These are phyloP conservation scores for Phaenicophaeus curvirostris DNA, from an alignment of 2,797 vertebrate genomes.

Conservation along the genomic window DNA sequence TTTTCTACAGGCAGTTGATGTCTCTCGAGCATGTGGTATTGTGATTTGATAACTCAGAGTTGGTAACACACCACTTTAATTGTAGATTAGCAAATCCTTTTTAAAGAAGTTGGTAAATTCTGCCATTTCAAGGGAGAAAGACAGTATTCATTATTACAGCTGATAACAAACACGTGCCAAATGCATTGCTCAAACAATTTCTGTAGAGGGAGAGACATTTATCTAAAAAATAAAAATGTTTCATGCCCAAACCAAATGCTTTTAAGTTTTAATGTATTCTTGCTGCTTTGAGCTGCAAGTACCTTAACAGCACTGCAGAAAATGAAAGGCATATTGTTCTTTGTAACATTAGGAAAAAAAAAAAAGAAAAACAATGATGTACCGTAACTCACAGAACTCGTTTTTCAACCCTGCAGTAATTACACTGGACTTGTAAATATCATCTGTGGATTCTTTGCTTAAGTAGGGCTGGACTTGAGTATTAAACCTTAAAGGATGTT, in stretches of 20 bases:
- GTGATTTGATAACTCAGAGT: neutral
- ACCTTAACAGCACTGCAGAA: slow-evolving; percentile 36
- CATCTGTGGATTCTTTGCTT: slow-evolving; percentile 61
- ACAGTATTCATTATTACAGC: slow-evolving; percentile 59
- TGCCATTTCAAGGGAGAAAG: slow-evolving; percentile 51
- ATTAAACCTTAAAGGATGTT: neutral
- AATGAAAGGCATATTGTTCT: slow-evolving; percentile 72
- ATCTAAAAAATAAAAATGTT: slow-evolving; percentile 57
- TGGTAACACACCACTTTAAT: slow-evolving; percentile 13
- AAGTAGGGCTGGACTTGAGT: slow-evolving; percentile 34
- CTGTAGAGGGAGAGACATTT: slow-evolving; percentile 48
- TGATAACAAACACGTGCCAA: slow-evolving; percentile 51
- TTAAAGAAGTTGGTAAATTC: slow-evolving; percentile 60
- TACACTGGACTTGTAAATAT: slow-evolving; percentile 68
- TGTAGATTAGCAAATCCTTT: slow-evolving; percentile 51
- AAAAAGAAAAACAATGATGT: slow-evolving; percentile 52
- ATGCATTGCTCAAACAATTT: slow-evolving; percentile 60
- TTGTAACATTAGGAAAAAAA: slow-evolving; percentile 29
- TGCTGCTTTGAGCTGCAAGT: slow-evolving; percentile 62
- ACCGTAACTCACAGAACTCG: slow-evolving; percentile 46
- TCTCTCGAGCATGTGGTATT: neutral
- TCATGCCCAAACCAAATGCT: slow-evolving; percentile 56
- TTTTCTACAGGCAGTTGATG: neutral
- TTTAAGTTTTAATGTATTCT: slow-evolving; percentile 62
- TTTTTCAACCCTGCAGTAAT: slow-evolving; percentile 63